These are phyloP conservation scores for Dysmachus trigonus DNA, from an alignment of 2,888 invertebrate genomes.

Conservation along the genomic window DNA sequence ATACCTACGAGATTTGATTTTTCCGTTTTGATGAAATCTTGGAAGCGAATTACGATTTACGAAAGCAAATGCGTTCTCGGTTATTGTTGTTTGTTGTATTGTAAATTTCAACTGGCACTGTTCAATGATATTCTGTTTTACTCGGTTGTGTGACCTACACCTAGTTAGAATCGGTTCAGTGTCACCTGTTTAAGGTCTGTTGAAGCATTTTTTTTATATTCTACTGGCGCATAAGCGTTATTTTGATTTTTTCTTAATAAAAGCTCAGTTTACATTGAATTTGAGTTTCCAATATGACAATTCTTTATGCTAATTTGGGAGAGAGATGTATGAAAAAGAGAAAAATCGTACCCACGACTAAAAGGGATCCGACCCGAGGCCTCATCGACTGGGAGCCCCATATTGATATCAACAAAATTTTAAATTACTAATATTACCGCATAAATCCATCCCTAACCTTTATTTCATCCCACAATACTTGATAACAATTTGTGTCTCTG, in stretches of 20 bases:
- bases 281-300: not conserved
- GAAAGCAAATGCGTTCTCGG: not conserved
- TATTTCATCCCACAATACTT: not conserved
- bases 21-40: not conserved
- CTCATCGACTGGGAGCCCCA: not conserved
- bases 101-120: not conserved
- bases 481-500: not conserved
- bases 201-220: not conserved
- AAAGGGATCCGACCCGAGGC: not conserved
- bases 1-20: not conserved
- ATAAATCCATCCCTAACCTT: not conserved
- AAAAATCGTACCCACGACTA: not conserved
- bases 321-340: not conserved
- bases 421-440: not conserved
- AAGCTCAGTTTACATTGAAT: conserved; percentile 18
- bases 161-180: conserved; percentile 3
- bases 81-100: not conserved
- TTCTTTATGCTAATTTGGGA: not conserved
- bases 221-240: not conserved
- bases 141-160: conserved; percentile 3
- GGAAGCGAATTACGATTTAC: not conserved
- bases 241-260: conserved; percentile 9
- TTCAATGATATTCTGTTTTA: not conserved
- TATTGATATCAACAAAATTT: not conserved
- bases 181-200: not conserved